A percentile compares a stretch with the other conserved stretches of the same genome.
These are phyloP conservation scores for Branchipolynoe longqiensis DNA, from an alignment of 2,888 invertebrate genomes.

Conservation along the genomic window DNA sequence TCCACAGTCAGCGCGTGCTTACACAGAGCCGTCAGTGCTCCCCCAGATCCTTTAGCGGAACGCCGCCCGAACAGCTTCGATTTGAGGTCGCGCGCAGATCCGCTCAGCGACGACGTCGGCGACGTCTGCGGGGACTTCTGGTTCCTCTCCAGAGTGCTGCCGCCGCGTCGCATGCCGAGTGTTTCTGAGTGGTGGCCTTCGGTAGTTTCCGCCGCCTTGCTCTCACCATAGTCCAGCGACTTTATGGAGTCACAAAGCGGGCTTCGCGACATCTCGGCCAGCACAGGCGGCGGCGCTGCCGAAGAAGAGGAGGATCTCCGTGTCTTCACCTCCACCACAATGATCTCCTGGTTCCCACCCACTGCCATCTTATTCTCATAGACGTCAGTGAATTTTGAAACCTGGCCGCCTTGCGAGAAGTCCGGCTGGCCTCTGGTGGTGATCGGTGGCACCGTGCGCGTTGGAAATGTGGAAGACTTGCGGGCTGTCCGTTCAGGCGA, in stretches of 20 bases:
- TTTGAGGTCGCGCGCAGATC: conserved; percentile 30
- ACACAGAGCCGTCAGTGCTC: conserved; percentile 78
- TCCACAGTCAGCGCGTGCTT: conserved; percentile 79
- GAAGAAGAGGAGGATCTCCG: neutral
- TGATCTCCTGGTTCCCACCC: conserved; percentile 18
- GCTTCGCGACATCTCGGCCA: conserved; percentile 7
- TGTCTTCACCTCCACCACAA: neutral
- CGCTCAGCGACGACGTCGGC: conserved; percentile 31
- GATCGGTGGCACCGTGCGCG: neutral
- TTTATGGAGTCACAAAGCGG: conserved; percentile 44
- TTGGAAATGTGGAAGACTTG: neutral
- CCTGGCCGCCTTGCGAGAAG: conserved; percentile 5
- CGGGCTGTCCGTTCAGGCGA: neutral
- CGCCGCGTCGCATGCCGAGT: conserved; percentile 1
- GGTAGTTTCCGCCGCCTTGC: neutral
- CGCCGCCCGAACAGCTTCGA: conserved; percentile 17
- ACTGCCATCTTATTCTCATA: conserved; percentile 27
- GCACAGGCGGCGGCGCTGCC: neutral
- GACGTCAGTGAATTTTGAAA: conserved; percentile 10
- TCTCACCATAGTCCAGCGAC: conserved; percentile 12
- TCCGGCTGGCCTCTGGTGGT: conserved; percentile 11
- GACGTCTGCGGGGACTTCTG: conserved; percentile 6
- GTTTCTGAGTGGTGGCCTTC: neutral
- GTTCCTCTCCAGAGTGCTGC: conserved; percentile 14
- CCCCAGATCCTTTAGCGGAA: conserved; percentile 62